These are phyloP conservation scores for Carpatolechia fugitivella DNA, from an alignment of 2,888 invertebrate genomes.

Conservation along the genomic window DNA sequence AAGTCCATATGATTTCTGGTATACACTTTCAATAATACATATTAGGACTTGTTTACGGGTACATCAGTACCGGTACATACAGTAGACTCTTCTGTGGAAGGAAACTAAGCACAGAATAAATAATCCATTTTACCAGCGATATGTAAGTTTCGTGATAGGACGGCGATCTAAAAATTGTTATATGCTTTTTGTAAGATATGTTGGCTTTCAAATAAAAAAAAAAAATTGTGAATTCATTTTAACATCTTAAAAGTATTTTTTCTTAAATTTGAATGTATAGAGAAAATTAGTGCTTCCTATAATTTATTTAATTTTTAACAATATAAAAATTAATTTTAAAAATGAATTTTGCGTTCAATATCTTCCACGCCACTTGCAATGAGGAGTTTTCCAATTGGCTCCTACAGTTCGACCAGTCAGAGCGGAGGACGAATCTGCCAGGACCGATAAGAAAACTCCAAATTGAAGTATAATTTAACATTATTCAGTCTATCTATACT, in stretches of 20 bases:
- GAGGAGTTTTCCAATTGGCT: no score
- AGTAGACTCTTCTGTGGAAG: constrained; percentile 32
- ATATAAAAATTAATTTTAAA: constrained; percentile 1
- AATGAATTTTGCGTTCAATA: neutral
- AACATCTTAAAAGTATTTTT: no score
- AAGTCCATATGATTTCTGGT: neutral
- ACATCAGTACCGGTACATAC: constrained; percentile 19
- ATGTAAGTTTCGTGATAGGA: constrained; percentile 65
- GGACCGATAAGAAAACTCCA: neutral
- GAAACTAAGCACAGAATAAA: constrained; percentile 29
- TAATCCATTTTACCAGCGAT: constrained; percentile 50
- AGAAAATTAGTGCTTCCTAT: constrained; percentile 6
- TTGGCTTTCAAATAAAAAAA: constrained; percentile 36
- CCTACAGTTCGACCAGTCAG: neutral
- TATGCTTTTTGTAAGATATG: constrained; percentile 42
- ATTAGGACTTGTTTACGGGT: neutral
- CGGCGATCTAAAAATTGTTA: constrained; percentile 59
- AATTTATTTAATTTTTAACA: constrained; percentile 3
- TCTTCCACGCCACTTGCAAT: neutral
- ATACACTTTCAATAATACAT: neutral
- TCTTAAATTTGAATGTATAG: constrained; percentile 6
- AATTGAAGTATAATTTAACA: constrained; percentile 45
- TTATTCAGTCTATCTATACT: constrained; percentile 69
- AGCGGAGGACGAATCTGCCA: neutral
- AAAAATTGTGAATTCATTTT: constrained; percentile 26